Evolutionary conservation across 2,888 invertebrate genomes (phyloP), one percentile per base, ranked within the genome.

Genomic region (Nymphalis urticae): DNA sequence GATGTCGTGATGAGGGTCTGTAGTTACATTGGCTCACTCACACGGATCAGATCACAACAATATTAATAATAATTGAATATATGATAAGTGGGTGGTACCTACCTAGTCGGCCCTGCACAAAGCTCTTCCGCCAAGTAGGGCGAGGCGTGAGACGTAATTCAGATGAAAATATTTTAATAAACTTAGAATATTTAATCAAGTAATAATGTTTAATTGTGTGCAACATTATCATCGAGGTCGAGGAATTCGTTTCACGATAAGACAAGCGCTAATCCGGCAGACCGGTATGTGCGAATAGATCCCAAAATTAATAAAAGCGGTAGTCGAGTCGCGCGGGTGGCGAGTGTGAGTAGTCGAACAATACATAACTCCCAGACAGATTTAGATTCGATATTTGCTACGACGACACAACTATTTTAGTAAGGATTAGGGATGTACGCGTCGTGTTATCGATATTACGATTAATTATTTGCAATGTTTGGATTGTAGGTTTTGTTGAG

Each of bases 361-460:
- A 89, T 89, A 87, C 89, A 86, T 86, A 87, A 85, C 87, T 88
- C 82, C 80, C 83, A 83, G 84, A 86, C 89, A 77, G 81, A 90
- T 84, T 88, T 90, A 90, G 90, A 83, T 76, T 79, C 85, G 87
- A 87, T 88, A 88, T 88, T 87, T 73, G 80, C 82, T 75, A 76
- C 73, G 75, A 76, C 77, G 77, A 68, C 73, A 69, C 75, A 70
- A 80, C 82, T 83, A 83, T 81, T 82, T 78, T 80, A 72, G 74
- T 72, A 66, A 70, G 63, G 56, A 24, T n/a, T 62, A 66, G 73
- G 72, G 75, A 67, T 72, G 75, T 72, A 67, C 36, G 62, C 48
- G 60, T 16, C 16, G 8, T 9, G 8, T 2, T 36, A 42, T 53
- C 53, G 42, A 62, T 42, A 36, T 17, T 0, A 16, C 1, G 16